Evolutionary conservation across 2,797 vertebrate species (phyloP), one percentile per base, ranked within the genome.

Genomic region (Schizothorax lantsangensis): DNA sequence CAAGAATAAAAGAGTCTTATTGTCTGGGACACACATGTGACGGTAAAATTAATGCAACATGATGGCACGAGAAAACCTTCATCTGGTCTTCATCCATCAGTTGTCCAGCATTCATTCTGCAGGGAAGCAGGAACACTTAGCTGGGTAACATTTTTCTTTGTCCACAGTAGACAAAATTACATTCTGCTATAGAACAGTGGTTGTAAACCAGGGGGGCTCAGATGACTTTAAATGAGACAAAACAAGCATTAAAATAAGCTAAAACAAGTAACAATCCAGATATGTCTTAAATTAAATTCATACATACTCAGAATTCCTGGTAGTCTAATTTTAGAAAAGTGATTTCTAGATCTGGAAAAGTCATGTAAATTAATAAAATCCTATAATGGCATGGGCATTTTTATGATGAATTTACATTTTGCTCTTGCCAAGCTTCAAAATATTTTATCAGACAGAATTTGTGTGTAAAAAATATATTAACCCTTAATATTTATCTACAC

Each of bases 11-110:
- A 68, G 1, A 40, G 30, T 26, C 38, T 54, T 69, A 38, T 36
- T 84, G 15, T 72, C 74, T 84, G 81, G 23, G 38, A 62, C 17
- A 45, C 64, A 71, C n/a, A 79, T 79, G n/a, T 78, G 23, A 26
- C 1, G n/a, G 47, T 52, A 68, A 84, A 52, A 78, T 77, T 6
- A 84, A 84, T 84, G 21, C 43, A 68, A 69, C 15, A 21, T 79
- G 62, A 54, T 68, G 59, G 74, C 64, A 66, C 1, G 17, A 57
- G 64, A 68, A 84, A 57, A 23, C 45, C 79, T 38, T 79, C n/a
- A 71, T 79, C 84, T 79, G 73, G 66, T 78, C n/a, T 71, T 71
- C 3, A 79, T 71, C 47, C 43, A 40, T 40, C 30, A 66, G 59
- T 59, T 62, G 69, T 62, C 8, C 57, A 77, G 43, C 57, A 17